Evolutionary conservation across 2,113 vertebrate species (phyloP), one percentile per base, ranked within the genome.

Genomic region (Phaetusa simplex): DNA sequence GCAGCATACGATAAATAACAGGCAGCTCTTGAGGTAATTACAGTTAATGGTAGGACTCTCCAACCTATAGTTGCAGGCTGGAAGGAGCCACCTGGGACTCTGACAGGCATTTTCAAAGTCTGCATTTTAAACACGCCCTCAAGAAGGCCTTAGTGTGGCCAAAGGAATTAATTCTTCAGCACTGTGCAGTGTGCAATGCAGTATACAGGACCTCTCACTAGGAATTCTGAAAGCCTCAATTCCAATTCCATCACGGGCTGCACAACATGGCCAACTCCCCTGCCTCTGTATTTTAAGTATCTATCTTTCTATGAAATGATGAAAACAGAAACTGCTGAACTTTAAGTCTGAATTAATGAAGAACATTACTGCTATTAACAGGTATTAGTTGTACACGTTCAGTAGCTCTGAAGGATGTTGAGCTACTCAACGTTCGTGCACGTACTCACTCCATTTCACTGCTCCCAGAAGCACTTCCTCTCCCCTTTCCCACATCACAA

Each of bases 311-410:
- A 70, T 20, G 50, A 78, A 80, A 47, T n/a, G 69, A 36, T 29
- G 32, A 74, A 72, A 90, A 34, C 40, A 59, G 61, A 76, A 77
- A 61, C 55, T 14, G 45, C 45, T 65, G 67, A 81, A 4, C 43
- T 52, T 81, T 38, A 66, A 56, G 70, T 62, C 30, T 87, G 64
- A 69, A 59, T 49, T 62, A 70, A 58, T 27, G 30, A 93, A 53
- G 34, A 70, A 34, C 27, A 49, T 43, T 38, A 36, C 26, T 40
- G 47, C 42, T 66, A 11, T 74, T 84, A 62, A 27, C 34, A 91
- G 53, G 15, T 34, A 88, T 29, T 40, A 78, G 45, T 0, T 40
- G 26, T 53, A 32, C 12, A 40, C 0, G 0, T 58, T 43, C 61
- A 55, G 59, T 38, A 47, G n/a, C 40, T 73, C 74, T 32, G 49